Base-by-base conservation (phyloP, 2,113 vertebrate genomes). In the Cyanoderma ruficeps region DNA sequence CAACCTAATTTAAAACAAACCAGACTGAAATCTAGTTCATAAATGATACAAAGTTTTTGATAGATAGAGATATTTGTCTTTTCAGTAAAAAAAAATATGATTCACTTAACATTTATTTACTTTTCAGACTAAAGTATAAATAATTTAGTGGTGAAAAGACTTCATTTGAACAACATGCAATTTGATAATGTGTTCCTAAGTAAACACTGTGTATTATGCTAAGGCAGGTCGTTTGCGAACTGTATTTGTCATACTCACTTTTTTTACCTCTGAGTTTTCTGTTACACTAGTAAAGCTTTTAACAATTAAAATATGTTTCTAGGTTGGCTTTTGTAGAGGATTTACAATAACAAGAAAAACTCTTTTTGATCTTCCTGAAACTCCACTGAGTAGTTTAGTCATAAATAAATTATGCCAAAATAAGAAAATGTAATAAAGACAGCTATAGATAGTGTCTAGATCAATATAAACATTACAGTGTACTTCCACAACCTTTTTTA, bases 321-420 rank as follows among this genome's bases (percentile, higher is more conserved):
- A 27, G 11, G 5, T 47, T 56, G 5, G 10, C 5, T 65, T 91
- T 89, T 83, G 25, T n/a, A 50, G 11, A 12, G 9, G 23, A 39
- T 44, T 83, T 68, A 79, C 33, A 83, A 81, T 67, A 50, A 93
- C 0, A 7, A 82, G 63, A 77, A 83, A 85, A 87, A 31, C 31
- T 11, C 25, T 81, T 87, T 96, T 77, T 94, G 67, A 42, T 90
- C 61, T 95, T 97, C 74, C 79, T 83, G 52, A 79, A 59, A 94
- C 52, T 83, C 52, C 68, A 75, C 17, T 5, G 61, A 83, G 47
- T 70, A 93, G 85, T 92, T 79, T 77, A 87, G 60, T 42, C 42
- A 64, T 83, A 93, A 97, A 96, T 98, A 97, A 96, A 96, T 96
- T 90, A 95, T 76, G 71, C 15, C n/a, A 90, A 90, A 88, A 97